Evolutionary conservation across 2,113 vertebrate genomes (phyloP).

Genomic region (Urocynchramus pylzowi): DNA sequence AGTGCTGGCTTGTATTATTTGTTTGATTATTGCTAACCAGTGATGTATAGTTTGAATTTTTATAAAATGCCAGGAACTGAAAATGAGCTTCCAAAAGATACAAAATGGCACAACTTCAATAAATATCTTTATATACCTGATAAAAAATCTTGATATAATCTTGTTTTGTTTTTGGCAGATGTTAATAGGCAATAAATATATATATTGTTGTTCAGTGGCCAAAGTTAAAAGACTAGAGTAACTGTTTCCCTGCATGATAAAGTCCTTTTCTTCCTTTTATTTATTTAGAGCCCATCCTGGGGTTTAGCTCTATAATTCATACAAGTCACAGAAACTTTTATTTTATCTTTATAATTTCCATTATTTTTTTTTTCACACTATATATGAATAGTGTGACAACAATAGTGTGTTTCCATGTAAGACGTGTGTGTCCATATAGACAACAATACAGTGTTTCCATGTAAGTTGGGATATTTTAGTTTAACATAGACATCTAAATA

Average conservation of each 20-base stretch:
- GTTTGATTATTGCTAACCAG: constrained; percentile 44
- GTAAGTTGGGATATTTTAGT: background rate
- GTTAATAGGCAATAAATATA: constrained; percentile 8
- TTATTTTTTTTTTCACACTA: background rate
- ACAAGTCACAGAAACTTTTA: background rate
- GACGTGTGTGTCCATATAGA: no score
- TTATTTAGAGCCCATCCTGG: background rate
- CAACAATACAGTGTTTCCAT: background rate
- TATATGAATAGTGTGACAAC: background rate
- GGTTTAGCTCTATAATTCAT: background rate
- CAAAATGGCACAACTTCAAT: background rate
- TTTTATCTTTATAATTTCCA: background rate
- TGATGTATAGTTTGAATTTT: background rate
- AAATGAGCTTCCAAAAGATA: constrained; percentile 51
- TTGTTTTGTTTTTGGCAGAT: constrained; percentile 25
- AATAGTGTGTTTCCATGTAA: background rate
- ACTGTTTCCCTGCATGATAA: constrained; percentile 42
- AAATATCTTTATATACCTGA: background rate
- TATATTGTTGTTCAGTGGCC: constrained; percentile 8
- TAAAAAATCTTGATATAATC: constrained; percentile 2
- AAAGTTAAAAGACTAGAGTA: constrained; percentile 28
- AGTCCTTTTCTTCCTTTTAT: background rate
- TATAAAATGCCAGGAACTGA: constrained; percentile 8
- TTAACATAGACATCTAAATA: background rate
- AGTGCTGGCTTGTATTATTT: background rate